Base-by-base conservation (phyloP, 1,140 invertebrate species). In the Brachionus asplanchnoidis region DNA sequence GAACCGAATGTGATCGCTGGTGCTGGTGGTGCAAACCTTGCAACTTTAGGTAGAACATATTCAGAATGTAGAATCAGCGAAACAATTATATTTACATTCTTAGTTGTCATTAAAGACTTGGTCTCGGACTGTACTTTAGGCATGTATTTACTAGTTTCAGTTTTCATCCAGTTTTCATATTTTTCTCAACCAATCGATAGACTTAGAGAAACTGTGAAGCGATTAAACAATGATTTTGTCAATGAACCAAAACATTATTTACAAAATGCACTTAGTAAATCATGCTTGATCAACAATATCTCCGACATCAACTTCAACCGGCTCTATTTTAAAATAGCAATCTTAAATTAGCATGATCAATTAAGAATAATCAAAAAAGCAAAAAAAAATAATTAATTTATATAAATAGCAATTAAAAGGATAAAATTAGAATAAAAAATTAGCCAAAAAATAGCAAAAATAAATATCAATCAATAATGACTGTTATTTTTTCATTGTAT, bases 221-320 rank as follows among this genome's bases (percentile, higher is more conserved):
- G 23, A 66, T 32, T 66, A 23, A 66, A 6, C 17, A 66, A 26
- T 9, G 60, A 32, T 20, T 66, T 66, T 20, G 26, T 32, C 60
- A 66, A 26, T 12, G 85, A 11, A 86, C 86, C 2, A 32, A 79
- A 20, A 12, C 14, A 50, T 12, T 50, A 50, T 50, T 12, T 50
- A 50, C 46, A 50, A 50, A 50, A 50, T 50, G 14, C 46, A 50
- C 46, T 50, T 50, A 50, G 46, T 50, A 50, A 50, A 50, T 50
- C 46, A 7, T 50, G 46, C 70, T 11, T 36, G 23, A 56, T 85
- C 77, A 75, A 32, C 46, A 14, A 86, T 86, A n/a, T n/a, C n/a
- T n/a, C n/a, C n/a, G n/a, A n/a, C n/a, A n/a, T n/a, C n/a, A n/a
- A n/a, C n/a, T n/a, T n/a, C n/a, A n/a, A n/a, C n/a, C n/a, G n/a